Evolutionary conservation across 1,140 invertebrate species (phyloP).

Genomic region (Physella acuta): DNA sequence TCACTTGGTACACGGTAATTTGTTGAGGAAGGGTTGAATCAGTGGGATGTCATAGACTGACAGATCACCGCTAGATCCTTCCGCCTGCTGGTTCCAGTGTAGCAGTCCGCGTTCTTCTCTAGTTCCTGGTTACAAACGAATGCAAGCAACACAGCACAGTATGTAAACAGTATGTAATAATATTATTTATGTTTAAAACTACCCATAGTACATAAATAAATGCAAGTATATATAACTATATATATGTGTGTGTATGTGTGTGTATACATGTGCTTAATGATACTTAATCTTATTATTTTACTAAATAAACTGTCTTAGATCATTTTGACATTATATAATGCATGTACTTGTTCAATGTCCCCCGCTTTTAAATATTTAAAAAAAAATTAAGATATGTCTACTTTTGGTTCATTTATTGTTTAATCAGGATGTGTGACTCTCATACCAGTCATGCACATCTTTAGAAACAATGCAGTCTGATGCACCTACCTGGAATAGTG

Average conservation of each 20-base stretch:
- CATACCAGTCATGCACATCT: background rate
- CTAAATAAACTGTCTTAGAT: background rate
- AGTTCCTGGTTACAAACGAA: constrained; percentile 12
- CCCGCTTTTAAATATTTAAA: background rate
- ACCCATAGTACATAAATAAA: background rate
- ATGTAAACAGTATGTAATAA: background rate
- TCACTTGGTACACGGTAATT: background rate
- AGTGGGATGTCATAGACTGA: constrained; percentile 17
- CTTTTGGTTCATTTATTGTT: background rate
- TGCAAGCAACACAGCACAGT: background rate
- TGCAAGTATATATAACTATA: background rate
- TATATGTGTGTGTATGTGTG: background rate
- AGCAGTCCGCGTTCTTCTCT: constrained; percentile 25
- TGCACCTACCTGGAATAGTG: constrained; percentile 49
- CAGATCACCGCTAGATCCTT: background rate
- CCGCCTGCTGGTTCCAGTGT: constrained; percentile 5
- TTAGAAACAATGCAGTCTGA: background rate
- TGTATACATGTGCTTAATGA: background rate
- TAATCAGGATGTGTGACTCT: background rate
- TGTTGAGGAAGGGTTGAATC: constrained; percentile 16
- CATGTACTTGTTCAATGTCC: background rate
- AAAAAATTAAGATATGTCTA: background rate
- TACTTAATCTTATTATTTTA: background rate
- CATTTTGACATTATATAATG: background rate
- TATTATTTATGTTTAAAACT: background rate